Percentiles rank a stretch among this genome's conserved stretches.
Evolutionary conservation across 64 coral and sea anemone species (phyloP).

Genomic region (Porites lutea): DNA sequence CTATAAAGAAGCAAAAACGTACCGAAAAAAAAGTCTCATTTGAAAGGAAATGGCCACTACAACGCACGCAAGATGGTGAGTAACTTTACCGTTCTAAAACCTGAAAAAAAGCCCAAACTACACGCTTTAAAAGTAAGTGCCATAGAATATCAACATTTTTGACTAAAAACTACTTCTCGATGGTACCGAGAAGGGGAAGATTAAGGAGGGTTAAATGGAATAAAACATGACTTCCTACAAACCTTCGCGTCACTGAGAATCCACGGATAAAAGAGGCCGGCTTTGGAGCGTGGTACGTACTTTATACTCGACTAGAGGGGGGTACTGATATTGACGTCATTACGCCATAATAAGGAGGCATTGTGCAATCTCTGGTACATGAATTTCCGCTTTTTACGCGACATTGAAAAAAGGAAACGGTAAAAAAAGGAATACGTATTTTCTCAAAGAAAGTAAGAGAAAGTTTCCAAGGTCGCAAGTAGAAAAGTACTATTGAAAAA

Average conservation of each 20-base stretch:
- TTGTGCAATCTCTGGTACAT: conserved; percentile 29
- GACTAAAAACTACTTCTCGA: background rate
- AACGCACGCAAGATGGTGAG: background rate
- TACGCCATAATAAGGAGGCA: conserved; percentile 1
- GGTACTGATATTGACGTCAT: conserved; percentile 84
- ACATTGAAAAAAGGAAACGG: too few species aligned
- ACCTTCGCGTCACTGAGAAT: conserved; percentile 61
- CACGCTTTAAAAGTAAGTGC: background rate
- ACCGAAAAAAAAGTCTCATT: background rate
- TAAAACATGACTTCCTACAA: background rate
- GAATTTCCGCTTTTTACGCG: too few species aligned
- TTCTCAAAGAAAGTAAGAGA: too few species aligned
- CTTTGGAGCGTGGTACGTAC: background rate
- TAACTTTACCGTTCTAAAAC: background rate
- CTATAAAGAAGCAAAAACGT: background rate
- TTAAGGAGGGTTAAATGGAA: background rate
- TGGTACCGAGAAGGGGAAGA: background rate
- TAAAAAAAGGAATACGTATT: too few species aligned
- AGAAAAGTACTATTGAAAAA: too few species aligned
- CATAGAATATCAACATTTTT: background rate
- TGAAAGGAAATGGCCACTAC: background rate
- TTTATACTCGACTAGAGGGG: conserved; percentile 68
- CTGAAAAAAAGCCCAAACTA: background rate
- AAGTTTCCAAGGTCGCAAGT: too few species aligned
- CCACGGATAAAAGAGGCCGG: conserved; percentile 69